Base-by-base conservation (phyloP, 2,113 vertebrate genomes). In the Labeo catla region DNA sequence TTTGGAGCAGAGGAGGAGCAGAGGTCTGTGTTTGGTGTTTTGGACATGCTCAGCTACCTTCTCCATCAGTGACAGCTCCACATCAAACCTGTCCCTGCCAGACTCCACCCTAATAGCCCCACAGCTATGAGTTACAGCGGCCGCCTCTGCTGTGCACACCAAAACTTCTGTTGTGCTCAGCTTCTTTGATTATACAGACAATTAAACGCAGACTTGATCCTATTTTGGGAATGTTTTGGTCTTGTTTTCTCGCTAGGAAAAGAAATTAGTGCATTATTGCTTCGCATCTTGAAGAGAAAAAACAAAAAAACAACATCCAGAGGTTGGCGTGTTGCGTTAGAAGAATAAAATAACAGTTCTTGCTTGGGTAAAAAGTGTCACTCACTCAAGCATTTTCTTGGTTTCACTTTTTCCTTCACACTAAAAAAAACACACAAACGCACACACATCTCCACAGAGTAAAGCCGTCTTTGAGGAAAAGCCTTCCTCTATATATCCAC, bases 31-130 rank as follows among this genome's bases (percentile, higher is more conserved):
- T 93, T 93, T 93, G 92, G 91, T 91, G 84, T 88, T 88, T 84
- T 89, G 90, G 89, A 92, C 91, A 93, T 92, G 92, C 91, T 87
- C 89, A 87, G 90, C 93, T 94, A 93, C 93, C 94, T 94, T 86
- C 89, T 87, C 92, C 93, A 92, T 94, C 94, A 93, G 91, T 95
- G 93, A 93, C 94, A 95, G 94, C 91, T 88, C 91, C 91, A 92
- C 92, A 93, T 94, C 93, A 93, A 93, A 93, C 92, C 91, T 92
- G 86, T 87, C 88, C 70, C 79, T 76, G 88, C 83, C 86, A 87
- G 86, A 86, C 85, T 86, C 87, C 76, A 77, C 50, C 77, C 77
- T 80, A 89, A 87, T 89, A 89, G 86, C 86, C 88, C 91, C 88
- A 86, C 88, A 92, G 91, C 93, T 89, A 85, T 92, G 92, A 92